A percentile compares a stretch with the other conserved stretches of the same genome.
These are phyloP conservation scores for Halictus quadricinctus DNA, from an alignment of 2,888 invertebrate genomes.

Conservation along the genomic window DNA sequence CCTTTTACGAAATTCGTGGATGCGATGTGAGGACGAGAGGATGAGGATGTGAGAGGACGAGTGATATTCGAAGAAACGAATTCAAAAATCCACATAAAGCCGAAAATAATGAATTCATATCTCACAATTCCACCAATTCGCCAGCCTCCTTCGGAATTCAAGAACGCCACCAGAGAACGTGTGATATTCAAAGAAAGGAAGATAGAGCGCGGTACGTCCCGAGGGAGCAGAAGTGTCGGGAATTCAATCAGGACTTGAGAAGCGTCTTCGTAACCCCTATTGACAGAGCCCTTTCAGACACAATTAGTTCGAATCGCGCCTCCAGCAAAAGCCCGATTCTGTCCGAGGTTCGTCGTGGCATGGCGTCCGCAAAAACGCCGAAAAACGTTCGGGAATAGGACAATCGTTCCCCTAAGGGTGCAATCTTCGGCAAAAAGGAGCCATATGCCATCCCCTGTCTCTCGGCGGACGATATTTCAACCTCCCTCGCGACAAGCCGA, in stretches of 20 bases:
- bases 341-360: neutral
- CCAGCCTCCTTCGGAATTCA: neutral
- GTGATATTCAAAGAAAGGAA: neutral
- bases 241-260: slow-evolving; percentile 22
- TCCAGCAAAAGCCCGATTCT: slow-evolving; percentile 12
- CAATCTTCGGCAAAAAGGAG: slow-evolving; percentile 6
- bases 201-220: neutral
- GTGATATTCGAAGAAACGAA: neutral
- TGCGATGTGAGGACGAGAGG: too few relatives aligned
- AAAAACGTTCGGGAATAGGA: neutral
- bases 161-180: neutral
- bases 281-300: slow-evolving; percentile 29
- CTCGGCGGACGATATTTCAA: slow-evolving; percentile 34
- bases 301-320: slow-evolving; percentile 46
- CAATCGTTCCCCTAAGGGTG: slow-evolving; percentile 6
- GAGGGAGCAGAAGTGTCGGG: slow-evolving; percentile 12
- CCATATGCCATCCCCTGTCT: neutral
- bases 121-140: neutral
- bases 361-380: neutral
- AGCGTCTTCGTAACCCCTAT: slow-evolving; percentile 18
- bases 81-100: neutral
- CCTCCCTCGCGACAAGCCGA: neutral
- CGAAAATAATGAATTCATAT: neutral
- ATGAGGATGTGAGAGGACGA: too few relatives aligned
- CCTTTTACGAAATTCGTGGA: too few relatives aligned